These are phyloP conservation scores for Oenanthe oenanthe DNA, from an alignment of 2,113 vertebrate species.

Conservation along the genomic window DNA sequence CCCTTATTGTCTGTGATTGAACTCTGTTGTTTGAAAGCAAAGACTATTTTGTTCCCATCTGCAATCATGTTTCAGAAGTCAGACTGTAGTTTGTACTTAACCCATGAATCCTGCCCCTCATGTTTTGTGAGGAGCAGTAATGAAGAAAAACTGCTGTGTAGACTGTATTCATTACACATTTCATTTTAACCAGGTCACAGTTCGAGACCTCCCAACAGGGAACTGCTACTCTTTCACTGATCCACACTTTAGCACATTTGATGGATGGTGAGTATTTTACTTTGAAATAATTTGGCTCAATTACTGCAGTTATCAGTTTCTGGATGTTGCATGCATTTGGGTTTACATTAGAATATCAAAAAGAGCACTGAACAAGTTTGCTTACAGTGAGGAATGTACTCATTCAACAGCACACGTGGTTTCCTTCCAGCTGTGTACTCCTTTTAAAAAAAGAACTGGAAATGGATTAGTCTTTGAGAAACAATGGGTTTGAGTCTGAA, in stretches of 20 bases:
- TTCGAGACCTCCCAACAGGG: slow-evolving; percentile 81
- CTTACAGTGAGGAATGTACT: slow-evolving; percentile 40
- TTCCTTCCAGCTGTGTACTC: slow-evolving; percentile 13
- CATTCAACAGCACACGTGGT: not conserved
- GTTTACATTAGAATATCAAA: slow-evolving; percentile 41
- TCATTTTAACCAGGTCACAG: slow-evolving; percentile 81
- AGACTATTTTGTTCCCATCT: slow-evolving; percentile 12
- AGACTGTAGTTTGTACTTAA: slow-evolving; percentile 63
- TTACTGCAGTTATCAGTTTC: slow-evolving; percentile 35
- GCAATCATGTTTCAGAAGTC: slow-evolving; percentile 59
- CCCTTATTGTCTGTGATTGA: slow-evolving; percentile 55
- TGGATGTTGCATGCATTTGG: slow-evolving; percentile 25
- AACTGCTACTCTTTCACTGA: slow-evolving; percentile 82
- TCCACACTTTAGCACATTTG: slow-evolving; percentile 82
- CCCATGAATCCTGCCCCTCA: slow-evolving; percentile 52
- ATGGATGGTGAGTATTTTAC: slow-evolving; percentile 77
- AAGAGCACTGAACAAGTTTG: not conserved
- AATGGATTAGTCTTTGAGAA: not conserved
- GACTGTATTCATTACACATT: slow-evolving; percentile 65
- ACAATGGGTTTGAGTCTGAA: not conserved
- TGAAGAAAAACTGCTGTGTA: slow-evolving; percentile 55
- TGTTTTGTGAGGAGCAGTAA: slow-evolving; percentile 46
- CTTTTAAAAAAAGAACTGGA: slow-evolving; percentile 11
- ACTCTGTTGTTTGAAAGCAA: slow-evolving; percentile 57
- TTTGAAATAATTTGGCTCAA: slow-evolving; percentile 42